These are phyloP conservation scores for Bos indicus DNA, from an alignment of 2,113 vertebrate genomes.

Conservation along the genomic window DNA sequence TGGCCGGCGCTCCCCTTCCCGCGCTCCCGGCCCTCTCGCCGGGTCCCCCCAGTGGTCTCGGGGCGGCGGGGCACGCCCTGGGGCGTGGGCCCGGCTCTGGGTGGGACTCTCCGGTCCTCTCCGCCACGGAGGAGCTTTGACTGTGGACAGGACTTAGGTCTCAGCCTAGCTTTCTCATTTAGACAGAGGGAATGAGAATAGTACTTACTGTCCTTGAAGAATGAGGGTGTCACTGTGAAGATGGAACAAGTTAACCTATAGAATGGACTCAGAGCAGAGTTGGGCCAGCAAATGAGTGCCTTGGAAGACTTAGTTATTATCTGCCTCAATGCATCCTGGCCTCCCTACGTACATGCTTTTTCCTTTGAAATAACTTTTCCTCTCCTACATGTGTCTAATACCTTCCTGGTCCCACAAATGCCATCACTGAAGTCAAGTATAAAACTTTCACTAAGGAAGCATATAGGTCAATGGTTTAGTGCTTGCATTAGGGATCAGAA, in stretches of 20 bases:
- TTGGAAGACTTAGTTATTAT: neutral
- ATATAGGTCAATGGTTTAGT: neutral
- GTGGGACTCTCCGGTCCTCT: neutral
- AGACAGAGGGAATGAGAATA: neutral
- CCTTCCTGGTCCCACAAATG: neutral
- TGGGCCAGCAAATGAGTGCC: neutral
- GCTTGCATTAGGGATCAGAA: neutral
- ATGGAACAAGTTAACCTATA: neutral
- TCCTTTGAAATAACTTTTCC: neutral
- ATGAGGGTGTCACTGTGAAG: neutral
- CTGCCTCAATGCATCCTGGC: neutral
- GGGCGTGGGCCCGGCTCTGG: neutral
- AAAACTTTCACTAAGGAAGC: neutral
- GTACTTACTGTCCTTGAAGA: neutral
- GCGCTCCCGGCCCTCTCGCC: neutral
- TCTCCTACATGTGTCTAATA: neutral
- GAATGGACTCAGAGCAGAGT: neutral
- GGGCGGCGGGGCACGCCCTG: fast-evolving
- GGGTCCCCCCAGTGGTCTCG: neutral
- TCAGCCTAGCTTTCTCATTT: neutral
- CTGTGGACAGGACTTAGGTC: neutral
- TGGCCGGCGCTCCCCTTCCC: neutral
- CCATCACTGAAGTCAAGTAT: neutral
- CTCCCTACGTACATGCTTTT: neutral
- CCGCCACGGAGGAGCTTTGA: neutral